Conservation (phyloP, 2,888 invertebrate species). For the Tryphoninae sp. region DNA sequence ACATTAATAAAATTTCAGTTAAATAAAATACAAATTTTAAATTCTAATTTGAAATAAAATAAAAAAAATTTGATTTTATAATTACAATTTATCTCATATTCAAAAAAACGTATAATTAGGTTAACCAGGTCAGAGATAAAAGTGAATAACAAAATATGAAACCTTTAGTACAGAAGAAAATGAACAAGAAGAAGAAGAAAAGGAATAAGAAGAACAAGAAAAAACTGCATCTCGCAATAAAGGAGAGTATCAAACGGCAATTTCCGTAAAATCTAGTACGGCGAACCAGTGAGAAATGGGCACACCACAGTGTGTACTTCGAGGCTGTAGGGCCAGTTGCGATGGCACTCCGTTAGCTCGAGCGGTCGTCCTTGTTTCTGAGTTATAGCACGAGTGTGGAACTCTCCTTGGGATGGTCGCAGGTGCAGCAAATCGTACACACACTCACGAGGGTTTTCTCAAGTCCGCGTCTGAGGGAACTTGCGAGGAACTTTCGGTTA, state of each 20-base stretch:
- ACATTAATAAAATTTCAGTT: no score
- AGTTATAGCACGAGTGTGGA: conserved; percentile 64
- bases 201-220: not conserved
- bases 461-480: conserved; percentile 17
- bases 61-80: no score
- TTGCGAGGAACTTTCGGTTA: conserved; percentile 9
- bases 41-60: no score
- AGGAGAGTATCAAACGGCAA: conserved; percentile 58
- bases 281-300: conserved; percentile 37
- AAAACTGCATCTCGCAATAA: conserved; percentile 37
- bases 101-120: no score
- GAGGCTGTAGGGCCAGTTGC: conserved; percentile 14
- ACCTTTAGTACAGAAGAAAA: not conserved
- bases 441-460: conserved; percentile 40
- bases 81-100: no score
- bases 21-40: no score
- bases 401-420: conserved; percentile 54
- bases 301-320: not conserved
- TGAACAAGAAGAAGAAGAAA: not conserved
- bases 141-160: conserved; percentile 6
- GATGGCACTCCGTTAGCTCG: conserved; percentile 47
- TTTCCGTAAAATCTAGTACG: conserved; percentile 55
- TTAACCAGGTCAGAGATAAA: no score
- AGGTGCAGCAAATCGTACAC: conserved; percentile 64
- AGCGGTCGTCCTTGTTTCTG: conserved; percentile 51